phyloP scores from a whole-genome alignment of 2,113 vertebrate species.

The Nothoprocta pentlandii region DNA sequence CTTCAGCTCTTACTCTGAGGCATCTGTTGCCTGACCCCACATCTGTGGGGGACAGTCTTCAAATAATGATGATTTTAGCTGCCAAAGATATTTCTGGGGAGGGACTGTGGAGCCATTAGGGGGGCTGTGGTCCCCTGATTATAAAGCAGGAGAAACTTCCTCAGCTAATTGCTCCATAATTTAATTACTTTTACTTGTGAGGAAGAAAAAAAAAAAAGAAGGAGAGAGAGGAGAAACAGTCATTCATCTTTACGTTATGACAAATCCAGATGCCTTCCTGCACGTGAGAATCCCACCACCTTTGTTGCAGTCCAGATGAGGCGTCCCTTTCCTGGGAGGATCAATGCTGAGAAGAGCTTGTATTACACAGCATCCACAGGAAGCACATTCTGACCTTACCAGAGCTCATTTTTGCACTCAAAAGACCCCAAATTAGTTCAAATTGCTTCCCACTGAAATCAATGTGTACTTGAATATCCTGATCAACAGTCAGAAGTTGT shows the following conservation, averaged over 20 bases:
- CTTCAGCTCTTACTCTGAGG: background rate
- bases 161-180: background rate
- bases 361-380: too few relatives aligned
- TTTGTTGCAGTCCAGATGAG: background rate
- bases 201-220: background rate
- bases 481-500: background rate
- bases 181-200: background rate
- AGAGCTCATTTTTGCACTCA: background rate
- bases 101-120: background rate
- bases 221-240: too few relatives aligned
- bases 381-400: too few relatives aligned
- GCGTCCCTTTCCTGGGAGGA: too few relatives aligned
- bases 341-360: too few relatives aligned
- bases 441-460: background rate
- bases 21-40: accelerated
- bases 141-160: background rate
- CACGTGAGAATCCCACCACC: background rate
- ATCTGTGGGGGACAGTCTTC: background rate
- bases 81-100: background rate
- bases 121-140: background rate
- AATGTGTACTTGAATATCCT: background rate
- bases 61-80: accelerated
- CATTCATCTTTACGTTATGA: background rate
- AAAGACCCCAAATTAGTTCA: background rate
- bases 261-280: background rate